These are phyloP conservation scores for Tragopan temminckii DNA, from an alignment of 2,797 vertebrate genomes.

Conservation along the genomic window DNA sequence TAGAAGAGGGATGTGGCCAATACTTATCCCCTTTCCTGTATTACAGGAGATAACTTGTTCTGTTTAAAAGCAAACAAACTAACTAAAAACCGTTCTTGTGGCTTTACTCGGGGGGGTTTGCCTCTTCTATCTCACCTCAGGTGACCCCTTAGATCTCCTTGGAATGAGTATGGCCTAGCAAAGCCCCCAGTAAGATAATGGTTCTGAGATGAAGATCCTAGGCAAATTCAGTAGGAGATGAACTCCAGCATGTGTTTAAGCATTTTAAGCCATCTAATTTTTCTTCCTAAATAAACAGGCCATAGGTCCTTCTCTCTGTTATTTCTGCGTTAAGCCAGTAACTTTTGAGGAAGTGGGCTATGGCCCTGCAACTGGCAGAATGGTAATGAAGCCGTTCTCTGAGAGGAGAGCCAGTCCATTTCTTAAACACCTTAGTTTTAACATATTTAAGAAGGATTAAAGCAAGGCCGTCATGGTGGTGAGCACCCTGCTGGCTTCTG, in stretches of 20 bases:
- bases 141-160: neutral
- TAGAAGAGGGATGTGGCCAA: neutral
- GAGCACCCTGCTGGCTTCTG: neutral
- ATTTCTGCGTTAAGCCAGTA: neutral
- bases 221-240: neutral
- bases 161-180: neutral
- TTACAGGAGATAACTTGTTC: neutral
- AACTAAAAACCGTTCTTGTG: neutral
- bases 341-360: neutral
- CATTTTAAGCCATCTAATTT: constrained; percentile 1
- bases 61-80: neutral
- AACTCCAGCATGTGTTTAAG: neutral
- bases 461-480: neutral
- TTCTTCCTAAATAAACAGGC: neutral
- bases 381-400: neutral
- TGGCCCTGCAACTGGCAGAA: neutral
- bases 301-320: neutral
- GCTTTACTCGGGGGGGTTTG: neutral
- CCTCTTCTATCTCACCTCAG: neutral
- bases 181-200: neutral
- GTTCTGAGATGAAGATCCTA: neutral
- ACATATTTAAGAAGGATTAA: neutral
- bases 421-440: neutral
- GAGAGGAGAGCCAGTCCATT: neutral
- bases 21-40: neutral